A percentile compares a stretch with the other conserved stretches of the same genome.
Evolutionary conservation across 1,140 invertebrate species (phyloP).

Genomic region (Teleogryllus occipitalis): DNA sequence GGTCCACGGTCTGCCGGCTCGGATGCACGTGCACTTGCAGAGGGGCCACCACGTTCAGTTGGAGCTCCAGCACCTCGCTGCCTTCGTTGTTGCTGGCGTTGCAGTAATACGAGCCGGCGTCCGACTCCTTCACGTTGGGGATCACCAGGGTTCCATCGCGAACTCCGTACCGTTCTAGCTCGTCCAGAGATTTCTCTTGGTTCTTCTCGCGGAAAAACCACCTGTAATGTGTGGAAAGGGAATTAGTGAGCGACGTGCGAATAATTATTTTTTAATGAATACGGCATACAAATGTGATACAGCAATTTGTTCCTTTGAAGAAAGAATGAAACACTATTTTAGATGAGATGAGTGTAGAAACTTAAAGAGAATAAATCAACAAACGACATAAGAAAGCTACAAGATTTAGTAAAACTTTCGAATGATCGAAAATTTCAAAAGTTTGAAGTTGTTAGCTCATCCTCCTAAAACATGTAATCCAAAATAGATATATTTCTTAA

Average conservation of each 20-base stretch:
- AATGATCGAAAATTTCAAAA: too few species aligned
- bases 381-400: too few species aligned
- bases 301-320: too few species aligned
- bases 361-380: too few species aligned
- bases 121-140: constrained; percentile 41
- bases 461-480: too few species aligned
- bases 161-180: constrained; percentile 39
- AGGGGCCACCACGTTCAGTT: constrained; percentile 42
- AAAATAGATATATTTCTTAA: too few species aligned
- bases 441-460: too few species aligned
- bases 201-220: constrained; percentile 42
- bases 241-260: background rate
- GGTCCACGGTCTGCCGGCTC: constrained; percentile 45
- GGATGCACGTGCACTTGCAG: constrained; percentile 48
- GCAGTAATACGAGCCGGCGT: constrained; percentile 45
- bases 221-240: constrained; percentile 27
- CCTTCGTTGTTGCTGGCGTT: constrained; percentile 50
- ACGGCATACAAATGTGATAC: too few species aligned
- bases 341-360: too few species aligned
- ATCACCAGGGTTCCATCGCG: constrained; percentile 45
- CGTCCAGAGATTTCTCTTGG: constrained; percentile 42
- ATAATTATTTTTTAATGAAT: too few species aligned
- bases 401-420: too few species aligned
- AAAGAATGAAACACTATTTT: too few species aligned
- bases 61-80: constrained; percentile 46